Evolutionary conservation across 30 jellyfish, hydroid and myxozoan species (phyloP).

Genomic region (Aurelia aurita): DNA sequence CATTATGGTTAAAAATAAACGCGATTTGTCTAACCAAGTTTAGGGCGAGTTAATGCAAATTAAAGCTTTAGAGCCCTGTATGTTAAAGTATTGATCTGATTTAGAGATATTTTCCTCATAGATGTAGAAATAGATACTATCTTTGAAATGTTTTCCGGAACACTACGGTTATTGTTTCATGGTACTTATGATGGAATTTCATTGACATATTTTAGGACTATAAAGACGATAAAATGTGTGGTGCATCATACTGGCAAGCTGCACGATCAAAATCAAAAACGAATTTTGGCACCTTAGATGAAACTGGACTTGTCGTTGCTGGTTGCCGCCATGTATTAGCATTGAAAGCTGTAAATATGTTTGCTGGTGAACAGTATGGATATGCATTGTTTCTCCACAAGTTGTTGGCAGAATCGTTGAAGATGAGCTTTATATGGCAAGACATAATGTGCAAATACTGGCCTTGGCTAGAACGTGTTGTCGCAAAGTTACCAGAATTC

Average conservation of each 20-base stretch:
- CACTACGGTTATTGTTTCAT: neutral
- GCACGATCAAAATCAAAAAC: slow-evolving; percentile 41
- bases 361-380: slow-evolving; percentile 71
- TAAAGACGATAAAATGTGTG: slow-evolving; percentile 41
- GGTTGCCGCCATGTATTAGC: slow-evolving; percentile 64
- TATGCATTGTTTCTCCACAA: slow-evolving; percentile 57
- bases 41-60: too few relatives aligned
- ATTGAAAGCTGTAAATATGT: slow-evolving; percentile 53
- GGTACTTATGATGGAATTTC: neutral
- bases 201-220: slow-evolving; percentile 17
- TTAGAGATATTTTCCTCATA: too few relatives aligned
- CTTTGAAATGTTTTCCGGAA: neutral
- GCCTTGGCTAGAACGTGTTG: slow-evolving; percentile 50
- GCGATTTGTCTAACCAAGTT: too few relatives aligned
- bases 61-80: too few relatives aligned
- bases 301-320: slow-evolving; percentile 57
- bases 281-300: slow-evolving; percentile 36
- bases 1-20: too few relatives aligned
- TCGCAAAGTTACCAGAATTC: slow-evolving; percentile 38
- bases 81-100: too few relatives aligned
- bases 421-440: slow-evolving; percentile 47
- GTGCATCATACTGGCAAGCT: slow-evolving; percentile 59
- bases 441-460: slow-evolving; percentile 66
- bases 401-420: slow-evolving; percentile 9
- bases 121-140: too few relatives aligned